Evolutionary conservation across 2,113 vertebrate genomes (phyloP).

Genomic region (Menidia beryllina): DNA sequence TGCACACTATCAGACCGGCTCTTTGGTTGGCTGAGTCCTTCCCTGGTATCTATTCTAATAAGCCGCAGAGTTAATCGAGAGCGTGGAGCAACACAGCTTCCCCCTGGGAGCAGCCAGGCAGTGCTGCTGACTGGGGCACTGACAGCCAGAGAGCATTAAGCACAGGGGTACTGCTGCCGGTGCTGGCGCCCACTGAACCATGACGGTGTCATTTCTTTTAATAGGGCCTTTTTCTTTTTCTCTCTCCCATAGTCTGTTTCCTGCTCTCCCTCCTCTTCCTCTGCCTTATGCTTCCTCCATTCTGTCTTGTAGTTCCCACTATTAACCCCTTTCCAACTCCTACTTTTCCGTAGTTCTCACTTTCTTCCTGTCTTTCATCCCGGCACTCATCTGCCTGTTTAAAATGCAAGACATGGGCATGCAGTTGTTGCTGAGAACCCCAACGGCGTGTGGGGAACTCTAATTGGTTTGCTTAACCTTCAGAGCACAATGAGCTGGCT

Average conservation of each 20-base stretch:
- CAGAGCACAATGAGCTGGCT: slow-evolving; percentile 80
- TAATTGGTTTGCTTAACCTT: slow-evolving; percentile 85
- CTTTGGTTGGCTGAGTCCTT: slow-evolving; percentile 61
- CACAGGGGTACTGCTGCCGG: slow-evolving; percentile 70
- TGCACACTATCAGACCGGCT: slow-evolving; percentile 51
- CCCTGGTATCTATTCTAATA: slow-evolving; percentile 76
- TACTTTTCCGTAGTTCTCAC: slow-evolving; percentile 5
- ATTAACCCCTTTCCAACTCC: slow-evolving; percentile 29
- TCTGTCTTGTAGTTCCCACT: slow-evolving; percentile 15
- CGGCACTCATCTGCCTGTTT: slow-evolving; percentile 59
- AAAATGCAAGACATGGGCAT: slow-evolving; percentile 72
- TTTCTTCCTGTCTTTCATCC: slow-evolving; percentile 55
- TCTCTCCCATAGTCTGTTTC: slow-evolving; percentile 37
- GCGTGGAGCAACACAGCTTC: slow-evolving; percentile 71
- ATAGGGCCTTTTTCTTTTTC: slow-evolving; percentile 73
- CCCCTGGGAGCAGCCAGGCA: slow-evolving; percentile 70
- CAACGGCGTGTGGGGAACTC: slow-evolving; percentile 74
- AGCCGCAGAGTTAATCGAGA: slow-evolving; percentile 76
- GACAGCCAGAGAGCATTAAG: slow-evolving; percentile 79
- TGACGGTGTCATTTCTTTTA: slow-evolving; percentile 81
- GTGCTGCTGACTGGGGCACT: slow-evolving; percentile 70
- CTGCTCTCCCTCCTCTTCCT: slow-evolving; percentile 9
- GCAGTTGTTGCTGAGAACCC: slow-evolving; percentile 72
- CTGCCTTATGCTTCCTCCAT: slow-evolving; percentile 22
- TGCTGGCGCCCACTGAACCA: slow-evolving; percentile 70